Evolutionary conservation across 2,113 vertebrate species (phyloP).

Genomic region (Ibidorhyncha struthersii): DNA sequence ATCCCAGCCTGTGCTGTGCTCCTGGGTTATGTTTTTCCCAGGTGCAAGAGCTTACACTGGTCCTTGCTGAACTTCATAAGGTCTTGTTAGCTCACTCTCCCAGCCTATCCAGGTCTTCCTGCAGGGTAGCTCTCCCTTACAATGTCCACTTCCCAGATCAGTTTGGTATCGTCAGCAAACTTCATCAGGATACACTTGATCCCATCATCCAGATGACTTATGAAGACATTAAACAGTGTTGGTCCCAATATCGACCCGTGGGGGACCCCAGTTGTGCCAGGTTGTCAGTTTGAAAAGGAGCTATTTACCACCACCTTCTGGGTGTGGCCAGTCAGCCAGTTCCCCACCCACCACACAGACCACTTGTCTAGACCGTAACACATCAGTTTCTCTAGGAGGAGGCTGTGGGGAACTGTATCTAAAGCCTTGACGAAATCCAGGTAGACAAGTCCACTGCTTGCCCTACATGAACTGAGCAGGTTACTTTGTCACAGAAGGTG

Average conservation of each 20-base stretch:
- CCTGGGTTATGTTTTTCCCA: neutral
- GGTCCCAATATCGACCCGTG: neutral
- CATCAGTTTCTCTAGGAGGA: neutral
- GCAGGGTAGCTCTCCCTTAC: neutral
- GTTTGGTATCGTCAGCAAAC: neutral
- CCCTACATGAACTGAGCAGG: neutral
- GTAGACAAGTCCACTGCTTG: neutral
- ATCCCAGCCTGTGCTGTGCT: neutral
- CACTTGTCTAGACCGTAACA: neutral
- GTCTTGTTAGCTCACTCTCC: neutral
- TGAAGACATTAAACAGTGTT: neutral
- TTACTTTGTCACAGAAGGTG: neutral
- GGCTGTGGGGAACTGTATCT: neutral
- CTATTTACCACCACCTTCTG: neutral
- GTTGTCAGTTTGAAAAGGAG: neutral
- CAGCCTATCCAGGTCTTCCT: neutral
- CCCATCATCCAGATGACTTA: neutral
- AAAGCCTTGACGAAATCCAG: neutral
- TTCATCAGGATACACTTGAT: neutral
- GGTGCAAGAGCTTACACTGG: neutral
- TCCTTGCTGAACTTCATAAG: neutral
- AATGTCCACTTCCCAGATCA: neutral
- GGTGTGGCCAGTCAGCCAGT: neutral
- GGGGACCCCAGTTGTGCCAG: neutral
- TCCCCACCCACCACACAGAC: neutral